Conservation (phyloP, 2,113 vertebrate species). For the Parus major region DNA sequence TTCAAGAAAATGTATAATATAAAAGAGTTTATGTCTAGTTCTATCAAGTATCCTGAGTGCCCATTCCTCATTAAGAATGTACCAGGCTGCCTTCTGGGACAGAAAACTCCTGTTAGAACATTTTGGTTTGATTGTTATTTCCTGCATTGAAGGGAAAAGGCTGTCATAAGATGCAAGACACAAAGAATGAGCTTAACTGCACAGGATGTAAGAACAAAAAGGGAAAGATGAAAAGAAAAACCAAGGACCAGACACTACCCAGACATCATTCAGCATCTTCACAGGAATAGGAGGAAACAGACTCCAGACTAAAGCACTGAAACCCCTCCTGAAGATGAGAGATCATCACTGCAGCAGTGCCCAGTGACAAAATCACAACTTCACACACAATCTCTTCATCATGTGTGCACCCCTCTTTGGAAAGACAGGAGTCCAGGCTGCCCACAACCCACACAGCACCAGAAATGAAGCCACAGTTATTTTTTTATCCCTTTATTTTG, state of each 20-base stretch:
- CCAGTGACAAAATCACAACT: background rate
- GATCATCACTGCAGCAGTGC: background rate
- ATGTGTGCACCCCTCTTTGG: rapidly evolving
- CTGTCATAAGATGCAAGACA: conserved; percentile 9
- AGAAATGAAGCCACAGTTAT: background rate
- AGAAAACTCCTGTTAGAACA: conserved; percentile 20
- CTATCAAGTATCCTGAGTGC: background rate
- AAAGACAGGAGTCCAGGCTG: background rate
- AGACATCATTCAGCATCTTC: background rate
- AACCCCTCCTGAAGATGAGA: background rate
- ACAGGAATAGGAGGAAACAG: background rate
- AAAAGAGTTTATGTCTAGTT: background rate
- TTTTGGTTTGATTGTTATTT: conserved; percentile 21
- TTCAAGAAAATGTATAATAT: background rate
- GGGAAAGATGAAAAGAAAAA: background rate
- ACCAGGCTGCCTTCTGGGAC: conserved; percentile 18
- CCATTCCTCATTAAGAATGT: conserved; percentile 8
- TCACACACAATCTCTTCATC: background rate
- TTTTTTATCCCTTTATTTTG: background rate
- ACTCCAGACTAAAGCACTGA: background rate
- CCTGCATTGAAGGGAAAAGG: conserved; percentile 11
- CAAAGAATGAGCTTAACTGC: background rate
- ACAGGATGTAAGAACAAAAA: background rate
- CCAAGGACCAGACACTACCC: background rate
- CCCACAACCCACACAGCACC: background rate